phyloP scores from a whole-genome alignment of 2,113 vertebrate species.

The Drymodes brunneopygia region DNA sequence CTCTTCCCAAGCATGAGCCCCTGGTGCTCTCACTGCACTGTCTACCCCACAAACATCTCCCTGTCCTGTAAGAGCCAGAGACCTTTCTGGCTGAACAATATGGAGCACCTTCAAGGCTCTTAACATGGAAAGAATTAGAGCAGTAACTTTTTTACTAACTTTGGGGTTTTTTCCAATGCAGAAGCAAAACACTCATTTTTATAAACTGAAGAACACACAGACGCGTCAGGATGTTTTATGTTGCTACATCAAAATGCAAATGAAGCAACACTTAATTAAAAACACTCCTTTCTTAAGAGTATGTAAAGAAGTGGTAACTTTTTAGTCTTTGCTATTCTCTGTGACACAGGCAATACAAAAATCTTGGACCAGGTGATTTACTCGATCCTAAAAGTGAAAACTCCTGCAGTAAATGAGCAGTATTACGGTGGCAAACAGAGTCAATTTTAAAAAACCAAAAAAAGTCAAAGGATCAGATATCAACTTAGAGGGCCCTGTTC shows the following conservation, averaged over 20 bases:
- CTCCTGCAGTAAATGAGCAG: not conserved
- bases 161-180: rapidly evolving
- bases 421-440: not conserved
- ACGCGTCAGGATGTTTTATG: not conserved
- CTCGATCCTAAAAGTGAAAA: not conserved
- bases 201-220: not conserved
- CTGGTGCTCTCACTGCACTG: not conserved
- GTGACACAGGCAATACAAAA: not conserved
- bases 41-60: not conserved
- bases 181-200: not conserved
- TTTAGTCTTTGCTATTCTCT: not conserved
- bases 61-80: not conserved
- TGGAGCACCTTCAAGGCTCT: not conserved
- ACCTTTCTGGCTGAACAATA: not conserved
- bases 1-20: not conserved
- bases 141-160: not conserved
- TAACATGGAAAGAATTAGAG: not conserved
- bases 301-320: not conserved
- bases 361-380: not conserved
- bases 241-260: not conserved
- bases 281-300: not conserved
- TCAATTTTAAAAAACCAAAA: not conserved
- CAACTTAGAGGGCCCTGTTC: not conserved
- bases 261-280: not conserved
- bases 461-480: not conserved